These are phyloP conservation scores for Ctena decussata DNA, from an alignment of 2,888 invertebrate species.

Conservation along the genomic window DNA sequence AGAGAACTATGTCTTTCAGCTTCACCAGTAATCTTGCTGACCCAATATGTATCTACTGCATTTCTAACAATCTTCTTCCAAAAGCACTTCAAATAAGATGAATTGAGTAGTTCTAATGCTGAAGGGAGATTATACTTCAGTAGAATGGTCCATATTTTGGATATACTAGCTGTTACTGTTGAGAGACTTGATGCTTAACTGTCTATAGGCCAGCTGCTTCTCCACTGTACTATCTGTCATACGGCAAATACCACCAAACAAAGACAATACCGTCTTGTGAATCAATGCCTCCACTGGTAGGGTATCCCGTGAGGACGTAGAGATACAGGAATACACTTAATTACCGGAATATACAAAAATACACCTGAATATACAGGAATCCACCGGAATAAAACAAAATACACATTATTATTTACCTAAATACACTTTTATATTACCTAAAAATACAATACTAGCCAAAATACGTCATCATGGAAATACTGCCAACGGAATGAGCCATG, in stretches of 20 bases:
- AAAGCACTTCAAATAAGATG: not conserved
- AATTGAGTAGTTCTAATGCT: not conserved
- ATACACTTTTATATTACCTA: too few species aligned
- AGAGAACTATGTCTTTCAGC: too few species aligned
- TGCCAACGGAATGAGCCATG: too few species aligned
- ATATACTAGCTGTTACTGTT: not conserved
- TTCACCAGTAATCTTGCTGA: not conserved
- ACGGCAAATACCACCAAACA: not conserved
- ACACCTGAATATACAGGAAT: too few species aligned
- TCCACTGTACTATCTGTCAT: not conserved
- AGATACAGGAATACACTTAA: too few species aligned
- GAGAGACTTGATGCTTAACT: not conserved
- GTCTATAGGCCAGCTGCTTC: not conserved
- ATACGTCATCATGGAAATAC: too few species aligned
- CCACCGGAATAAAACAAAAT: too few species aligned
- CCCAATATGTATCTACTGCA: not conserved
- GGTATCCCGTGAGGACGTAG: not conserved
- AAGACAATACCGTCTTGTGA: not conserved
- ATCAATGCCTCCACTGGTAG: not conserved
- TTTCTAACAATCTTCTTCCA: not conserved
- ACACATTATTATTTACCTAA: too few species aligned
- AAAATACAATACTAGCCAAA: too few species aligned
- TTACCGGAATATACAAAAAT: too few species aligned
- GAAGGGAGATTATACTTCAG: not conserved
- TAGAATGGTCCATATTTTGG: not conserved